phyloP scores from a whole-genome alignment of 2,797 vertebrate genomes.

The Natrix natrix region DNA sequence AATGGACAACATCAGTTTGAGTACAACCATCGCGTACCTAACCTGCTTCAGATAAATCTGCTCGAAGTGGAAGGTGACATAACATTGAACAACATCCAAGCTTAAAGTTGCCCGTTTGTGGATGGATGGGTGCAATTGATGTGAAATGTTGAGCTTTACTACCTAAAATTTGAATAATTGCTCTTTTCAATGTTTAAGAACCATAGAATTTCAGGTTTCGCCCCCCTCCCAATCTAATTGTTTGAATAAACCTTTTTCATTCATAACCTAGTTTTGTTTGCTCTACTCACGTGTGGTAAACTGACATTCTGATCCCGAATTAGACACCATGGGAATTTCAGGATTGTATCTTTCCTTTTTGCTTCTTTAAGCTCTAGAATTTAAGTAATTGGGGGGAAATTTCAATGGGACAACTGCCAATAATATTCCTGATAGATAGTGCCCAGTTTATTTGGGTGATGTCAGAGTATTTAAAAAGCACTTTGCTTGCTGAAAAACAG shows the following conservation, averaged over 20 bases:
- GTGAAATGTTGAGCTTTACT: neutral
- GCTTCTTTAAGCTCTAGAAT: neutral
- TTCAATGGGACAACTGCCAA: neutral
- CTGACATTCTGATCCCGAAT: neutral
- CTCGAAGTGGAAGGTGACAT: slow-evolving; percentile 77
- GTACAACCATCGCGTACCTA: slow-evolving; percentile 63
- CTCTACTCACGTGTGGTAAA: neutral
- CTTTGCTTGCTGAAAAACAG: neutral
- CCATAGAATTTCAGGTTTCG: neutral
- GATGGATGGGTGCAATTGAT: neutral
- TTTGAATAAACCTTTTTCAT: neutral
- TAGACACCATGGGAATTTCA: neutral
- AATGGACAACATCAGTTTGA: slow-evolving; percentile 70
- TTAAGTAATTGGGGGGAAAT: neutral
- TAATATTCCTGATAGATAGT: neutral
- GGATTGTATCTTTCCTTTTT: neutral
- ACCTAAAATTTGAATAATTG: neutral
- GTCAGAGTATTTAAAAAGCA: neutral
- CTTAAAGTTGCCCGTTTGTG: neutral
- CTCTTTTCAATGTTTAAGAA: neutral
- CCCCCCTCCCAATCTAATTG: neutral
- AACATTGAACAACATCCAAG: slow-evolving; percentile 66
- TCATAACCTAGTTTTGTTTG: neutral
- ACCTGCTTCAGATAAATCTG: slow-evolving; percentile 55
- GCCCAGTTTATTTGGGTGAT: neutral